A percentile compares a stretch with the other conserved stretches of the same genome.
Conservation (phyloP, 2,797 vertebrate genomes). For the Sebastes vulpes region DNA sequence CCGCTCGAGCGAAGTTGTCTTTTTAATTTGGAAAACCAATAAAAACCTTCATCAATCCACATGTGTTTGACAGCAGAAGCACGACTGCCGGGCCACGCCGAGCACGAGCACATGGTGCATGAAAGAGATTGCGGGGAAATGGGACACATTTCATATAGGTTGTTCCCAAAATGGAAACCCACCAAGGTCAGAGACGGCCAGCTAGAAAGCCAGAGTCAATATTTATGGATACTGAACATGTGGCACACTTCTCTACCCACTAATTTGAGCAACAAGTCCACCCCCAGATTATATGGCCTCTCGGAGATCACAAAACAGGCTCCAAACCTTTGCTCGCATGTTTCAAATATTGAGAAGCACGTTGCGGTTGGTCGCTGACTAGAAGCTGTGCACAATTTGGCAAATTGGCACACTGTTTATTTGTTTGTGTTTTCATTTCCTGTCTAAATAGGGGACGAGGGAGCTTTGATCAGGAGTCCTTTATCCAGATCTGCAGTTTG, state of each 20-base stretch:
- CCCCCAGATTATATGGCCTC: conserved; percentile 89
- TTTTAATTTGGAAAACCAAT: conserved; percentile 72
- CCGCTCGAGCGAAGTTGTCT: conserved; percentile 39
- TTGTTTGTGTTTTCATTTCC: conserved; percentile 77
- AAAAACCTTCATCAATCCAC: conserved; percentile 77
- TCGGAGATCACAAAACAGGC: conserved; percentile 79
- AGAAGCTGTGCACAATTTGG: conserved; percentile 65
- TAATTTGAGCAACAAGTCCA: conserved; percentile 89
- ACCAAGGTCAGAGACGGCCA: conserved; percentile 91
- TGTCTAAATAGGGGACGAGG: conserved; percentile 48
- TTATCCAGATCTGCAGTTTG: conserved; percentile 36
- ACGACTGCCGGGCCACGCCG: conserved; percentile 52
- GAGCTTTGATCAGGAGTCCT: conserved; percentile 55
- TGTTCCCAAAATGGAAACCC: conserved; percentile 89
- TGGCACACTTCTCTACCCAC: conserved; percentile 92
- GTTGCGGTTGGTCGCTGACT: conserved; percentile 62
- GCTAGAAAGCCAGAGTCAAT: conserved; percentile 93
- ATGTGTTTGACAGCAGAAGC: conserved; percentile 84
- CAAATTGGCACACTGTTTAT: conserved; percentile 71
- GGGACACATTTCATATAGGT: conserved; percentile 81
- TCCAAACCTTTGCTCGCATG: conserved; percentile 65
- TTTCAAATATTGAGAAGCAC: conserved; percentile 69
- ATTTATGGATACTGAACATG: conserved; percentile 92
- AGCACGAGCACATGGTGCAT: conserved; percentile 64
- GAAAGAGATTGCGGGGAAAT: conserved; percentile 76